These are phyloP conservation scores for Thereva nobilitata DNA, from an alignment of 2,888 invertebrate species.

Conservation along the genomic window DNA sequence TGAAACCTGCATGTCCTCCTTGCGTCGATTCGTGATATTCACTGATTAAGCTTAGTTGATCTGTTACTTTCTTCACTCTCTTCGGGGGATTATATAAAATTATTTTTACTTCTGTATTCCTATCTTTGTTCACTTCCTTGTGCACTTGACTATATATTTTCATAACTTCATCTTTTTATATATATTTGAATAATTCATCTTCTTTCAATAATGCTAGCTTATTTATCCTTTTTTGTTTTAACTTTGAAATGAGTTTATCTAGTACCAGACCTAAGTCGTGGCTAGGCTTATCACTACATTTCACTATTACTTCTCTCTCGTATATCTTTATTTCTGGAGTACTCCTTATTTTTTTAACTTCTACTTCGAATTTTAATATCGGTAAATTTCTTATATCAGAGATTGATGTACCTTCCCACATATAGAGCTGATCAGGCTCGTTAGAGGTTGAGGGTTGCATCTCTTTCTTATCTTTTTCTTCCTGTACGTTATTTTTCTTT, in stretches of 20 bases:
- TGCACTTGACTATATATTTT: not conserved
- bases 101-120: not conserved
- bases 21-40: not conserved
- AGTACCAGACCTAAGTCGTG: not conserved
- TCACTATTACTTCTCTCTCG: not conserved
- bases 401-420: too few relatives aligned
- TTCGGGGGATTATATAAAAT: not conserved
- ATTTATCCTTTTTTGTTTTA: not conserved
- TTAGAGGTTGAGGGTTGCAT: too few relatives aligned
- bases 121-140: not conserved
- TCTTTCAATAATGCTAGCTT: not conserved
- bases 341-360: not conserved
- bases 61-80: not conserved
- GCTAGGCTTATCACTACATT: too few relatives aligned
- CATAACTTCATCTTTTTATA: not conserved
- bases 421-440: too few relatives aligned
- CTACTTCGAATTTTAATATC: too few relatives aligned
- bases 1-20: slow-evolving; percentile 1
- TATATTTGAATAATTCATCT: not conserved
- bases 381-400: too few relatives aligned
- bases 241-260: not conserved
- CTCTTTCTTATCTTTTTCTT: too few relatives aligned
- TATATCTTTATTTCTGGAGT: not conserved
- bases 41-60: not conserved
- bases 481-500: too few relatives aligned